Evolutionary conservation across 1,140 invertebrate species (phyloP).

Genomic region (Drosophila pseudoananassae): DNA sequence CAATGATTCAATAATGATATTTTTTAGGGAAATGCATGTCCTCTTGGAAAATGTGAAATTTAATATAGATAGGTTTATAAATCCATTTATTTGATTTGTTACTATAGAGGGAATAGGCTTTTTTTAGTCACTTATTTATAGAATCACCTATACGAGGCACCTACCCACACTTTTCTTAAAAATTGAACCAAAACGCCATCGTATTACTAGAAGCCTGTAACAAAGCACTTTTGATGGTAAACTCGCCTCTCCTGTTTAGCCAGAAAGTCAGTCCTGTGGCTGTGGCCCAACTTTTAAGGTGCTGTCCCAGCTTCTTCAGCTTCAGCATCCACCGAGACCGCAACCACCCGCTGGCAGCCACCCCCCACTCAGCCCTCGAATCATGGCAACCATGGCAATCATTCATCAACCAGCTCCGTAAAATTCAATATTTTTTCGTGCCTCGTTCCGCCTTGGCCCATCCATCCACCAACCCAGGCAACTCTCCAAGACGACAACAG

Average conservation of each 20-base stretch:
- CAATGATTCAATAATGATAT: no score
- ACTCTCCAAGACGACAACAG: slow-evolving; percentile 49
- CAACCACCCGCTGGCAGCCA: not conserved
- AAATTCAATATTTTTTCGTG: slow-evolving; percentile 74
- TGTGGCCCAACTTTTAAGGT: not conserved
- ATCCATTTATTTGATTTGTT: no score
- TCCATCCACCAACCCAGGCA: not conserved
- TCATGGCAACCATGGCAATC: slow-evolving; percentile 69
- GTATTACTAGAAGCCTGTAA: not conserved
- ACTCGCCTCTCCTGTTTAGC: not conserved
- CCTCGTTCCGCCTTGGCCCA: slow-evolving; percentile 3
- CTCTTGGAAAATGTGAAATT: not conserved
- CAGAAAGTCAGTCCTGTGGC: not conserved
- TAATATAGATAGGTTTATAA: not conserved
- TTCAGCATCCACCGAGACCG: slow-evolving; percentile 13
- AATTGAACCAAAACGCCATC: no score
- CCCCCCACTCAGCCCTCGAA: slow-evolving; percentile 31
- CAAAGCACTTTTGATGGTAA: not conserved
- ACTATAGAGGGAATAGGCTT: no score
- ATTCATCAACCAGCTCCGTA: slow-evolving; percentile 70
- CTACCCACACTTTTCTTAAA: no score
- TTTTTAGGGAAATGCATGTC: not conserved
- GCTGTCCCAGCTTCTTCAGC: not conserved
- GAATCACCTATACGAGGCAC: no score
- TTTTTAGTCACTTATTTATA: no score